Percentiles rank a stretch among this genome's conserved stretches.
phyloP scores from a whole-genome alignment of 2,888 invertebrate genomes.

The Aricia artaxerxes region DNA sequence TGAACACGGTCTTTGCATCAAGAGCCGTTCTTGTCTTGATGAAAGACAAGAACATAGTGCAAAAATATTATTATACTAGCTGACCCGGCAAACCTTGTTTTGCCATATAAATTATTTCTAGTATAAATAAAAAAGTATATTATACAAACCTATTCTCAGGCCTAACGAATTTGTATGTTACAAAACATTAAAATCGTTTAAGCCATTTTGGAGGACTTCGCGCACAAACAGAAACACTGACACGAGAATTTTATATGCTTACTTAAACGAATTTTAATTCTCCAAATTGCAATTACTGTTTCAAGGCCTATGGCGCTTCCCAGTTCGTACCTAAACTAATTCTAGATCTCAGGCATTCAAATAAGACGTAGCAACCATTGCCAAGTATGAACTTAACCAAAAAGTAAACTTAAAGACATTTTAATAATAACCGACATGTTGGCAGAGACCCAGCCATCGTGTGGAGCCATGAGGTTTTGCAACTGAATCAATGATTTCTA shows the following conservation, averaged over 20 bases:
- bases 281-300: not conserved
- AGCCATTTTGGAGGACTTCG: no score
- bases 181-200: no score
- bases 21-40: not conserved
- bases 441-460: slow-evolving; percentile 35
- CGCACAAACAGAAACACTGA: no score
- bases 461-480: slow-evolving; percentile 35
- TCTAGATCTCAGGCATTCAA: slow-evolving; percentile 19
- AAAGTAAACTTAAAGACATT: slow-evolving; percentile 33
- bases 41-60: no score
- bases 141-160: no score
- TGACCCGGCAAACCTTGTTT: no score
- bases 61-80: no score
- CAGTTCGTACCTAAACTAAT: slow-evolving; percentile 8
- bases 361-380: slow-evolving; percentile 9
- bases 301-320: not conserved
- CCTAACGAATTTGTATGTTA: no score
- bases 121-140: no score
- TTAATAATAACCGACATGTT: slow-evolving; percentile 36
- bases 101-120: no score
- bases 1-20: not conserved
- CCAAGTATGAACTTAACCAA: slow-evolving; percentile 17
- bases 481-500: no score
- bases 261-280: not conserved
- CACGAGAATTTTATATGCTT: no score